Percentiles rank a stretch among this genome's conserved stretches.
Evolutionary conservation across 1,140 invertebrate genomes (phyloP).

Genomic region (Ectropis grisescens): DNA sequence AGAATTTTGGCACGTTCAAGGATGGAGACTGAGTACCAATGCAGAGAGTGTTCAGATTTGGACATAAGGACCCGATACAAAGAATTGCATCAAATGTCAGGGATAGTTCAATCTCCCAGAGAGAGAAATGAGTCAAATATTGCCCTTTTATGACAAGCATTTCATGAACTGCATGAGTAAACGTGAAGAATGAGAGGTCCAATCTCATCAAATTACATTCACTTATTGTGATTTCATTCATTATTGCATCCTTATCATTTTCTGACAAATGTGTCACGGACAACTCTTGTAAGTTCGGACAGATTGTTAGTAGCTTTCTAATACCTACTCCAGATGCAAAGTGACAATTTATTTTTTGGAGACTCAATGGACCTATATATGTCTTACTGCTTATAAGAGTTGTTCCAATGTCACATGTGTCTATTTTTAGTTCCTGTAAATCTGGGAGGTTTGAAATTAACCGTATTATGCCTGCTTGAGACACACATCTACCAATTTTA

Average conservation of each 20-base stretch:
- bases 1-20: slow-evolving; percentile 43
- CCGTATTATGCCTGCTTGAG: slow-evolving; percentile 58
- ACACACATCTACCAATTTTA: slow-evolving; percentile 52
- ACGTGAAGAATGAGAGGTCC: slow-evolving; percentile 60
- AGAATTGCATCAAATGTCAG: slow-evolving; percentile 48
- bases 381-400: slow-evolving; percentile 44
- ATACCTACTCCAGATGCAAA: slow-evolving; percentile 57
- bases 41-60: slow-evolving; percentile 41
- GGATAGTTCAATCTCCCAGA: slow-evolving; percentile 57
- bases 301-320: slow-evolving; percentile 53
- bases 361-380: slow-evolving; percentile 46
- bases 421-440: slow-evolving; percentile 57
- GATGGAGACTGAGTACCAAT: slow-evolving; percentile 54
- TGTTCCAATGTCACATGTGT: slow-evolving; percentile 63
- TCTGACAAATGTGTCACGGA: slow-evolving; percentile 55
- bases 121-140: slow-evolving; percentile 57
- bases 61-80: slow-evolving; percentile 46
- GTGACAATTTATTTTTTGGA: slow-evolving; percentile 59
- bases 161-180: slow-evolving; percentile 38
- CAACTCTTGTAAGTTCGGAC: slow-evolving; percentile 50
- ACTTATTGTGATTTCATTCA: slow-evolving; percentile 47
- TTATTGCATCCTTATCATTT: slow-evolving; percentile 52
- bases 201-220: slow-evolving; percentile 45
- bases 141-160: slow-evolving; percentile 46
- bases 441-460: slow-evolving; percentile 48